Percentiles rank a stretch among this genome's conserved stretches.
phyloP scores from a whole-genome alignment of 2,888 invertebrate species.

The Drosophila kambysellisi region DNA sequence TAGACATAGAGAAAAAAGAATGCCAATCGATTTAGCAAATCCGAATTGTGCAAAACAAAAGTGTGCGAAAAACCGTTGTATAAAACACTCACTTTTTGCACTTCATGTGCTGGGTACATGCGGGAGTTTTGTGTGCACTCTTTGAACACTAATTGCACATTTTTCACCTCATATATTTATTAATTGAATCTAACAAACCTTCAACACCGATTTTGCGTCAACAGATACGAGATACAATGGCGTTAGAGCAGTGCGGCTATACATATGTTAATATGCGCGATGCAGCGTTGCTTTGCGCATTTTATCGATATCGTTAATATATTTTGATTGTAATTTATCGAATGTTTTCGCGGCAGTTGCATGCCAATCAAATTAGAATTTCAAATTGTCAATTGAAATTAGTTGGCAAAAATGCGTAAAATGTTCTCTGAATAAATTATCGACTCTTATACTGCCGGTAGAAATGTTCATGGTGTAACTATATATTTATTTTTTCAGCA shows the following conservation, averaged over 20 bases:
- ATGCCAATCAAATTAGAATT: not conserved
- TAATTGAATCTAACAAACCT: constrained; percentile 43
- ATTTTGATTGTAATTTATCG: constrained; percentile 24
- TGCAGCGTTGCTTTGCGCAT: constrained; percentile 12
- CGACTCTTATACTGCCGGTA: no score
- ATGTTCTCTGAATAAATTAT: not conserved
- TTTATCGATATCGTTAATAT: constrained; percentile 15
- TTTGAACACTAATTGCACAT: constrained; percentile 21
- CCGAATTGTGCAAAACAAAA: constrained; percentile 46
- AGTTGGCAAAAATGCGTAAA: not conserved
- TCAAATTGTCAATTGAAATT: not conserved
- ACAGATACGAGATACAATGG: constrained; percentile 69
- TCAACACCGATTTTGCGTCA: constrained; percentile 57
- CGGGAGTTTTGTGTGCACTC: not conserved
- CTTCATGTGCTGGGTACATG: constrained; percentile 28
- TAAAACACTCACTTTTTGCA: constrained; percentile 33
- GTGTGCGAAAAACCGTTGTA: constrained; percentile 17
- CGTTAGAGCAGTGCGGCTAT: constrained; percentile 64
- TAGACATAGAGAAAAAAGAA: constrained; percentile 79
- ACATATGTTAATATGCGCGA: constrained; percentile 16
- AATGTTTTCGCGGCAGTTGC: constrained; percentile 10
- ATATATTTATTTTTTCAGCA: not conserved
- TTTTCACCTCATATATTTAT: constrained; percentile 25
- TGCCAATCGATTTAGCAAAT: constrained; percentile 75
- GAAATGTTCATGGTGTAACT: not conserved